Evolutionary conservation across 2,113 vertebrate genomes (phyloP).

Genomic region (Hippotragus niger): DNA sequence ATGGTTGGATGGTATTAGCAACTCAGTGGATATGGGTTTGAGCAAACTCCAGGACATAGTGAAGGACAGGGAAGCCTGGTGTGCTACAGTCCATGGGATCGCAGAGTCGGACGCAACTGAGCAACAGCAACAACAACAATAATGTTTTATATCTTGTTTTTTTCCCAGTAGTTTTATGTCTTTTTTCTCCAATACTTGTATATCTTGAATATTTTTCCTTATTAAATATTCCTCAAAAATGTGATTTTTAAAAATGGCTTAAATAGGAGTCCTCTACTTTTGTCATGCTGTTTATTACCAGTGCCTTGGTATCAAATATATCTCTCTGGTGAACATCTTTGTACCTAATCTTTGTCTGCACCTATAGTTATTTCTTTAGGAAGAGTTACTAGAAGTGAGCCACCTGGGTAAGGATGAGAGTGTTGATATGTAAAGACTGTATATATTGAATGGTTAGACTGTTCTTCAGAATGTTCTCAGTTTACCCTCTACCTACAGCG

Average conservation of each 20-base stretch:
- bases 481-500: background rate
- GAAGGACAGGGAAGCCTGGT: background rate
- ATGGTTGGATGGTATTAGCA: background rate
- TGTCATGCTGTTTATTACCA: background rate
- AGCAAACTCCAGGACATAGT: background rate
- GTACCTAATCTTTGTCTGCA: background rate
- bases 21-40: background rate
- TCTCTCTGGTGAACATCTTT: background rate
- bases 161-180: background rate
- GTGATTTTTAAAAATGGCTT: background rate
- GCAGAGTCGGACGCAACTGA: background rate
- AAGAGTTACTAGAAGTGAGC: background rate
- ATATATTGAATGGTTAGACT: background rate
- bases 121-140: background rate
- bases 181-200: background rate
- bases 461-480: background rate
- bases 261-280: background rate
- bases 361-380: background rate
- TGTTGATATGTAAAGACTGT: background rate
- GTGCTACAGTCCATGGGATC: background rate
- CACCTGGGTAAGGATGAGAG: background rate
- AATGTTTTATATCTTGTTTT: background rate
- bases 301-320: background rate
- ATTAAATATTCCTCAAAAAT: background rate
- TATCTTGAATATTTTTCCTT: background rate